A percentile compares a stretch with the other conserved stretches of the same genome.
These are phyloP conservation scores for Philopotamus ludificatus DNA, from an alignment of 1,140 invertebrate genomes.

Conservation along the genomic window DNA sequence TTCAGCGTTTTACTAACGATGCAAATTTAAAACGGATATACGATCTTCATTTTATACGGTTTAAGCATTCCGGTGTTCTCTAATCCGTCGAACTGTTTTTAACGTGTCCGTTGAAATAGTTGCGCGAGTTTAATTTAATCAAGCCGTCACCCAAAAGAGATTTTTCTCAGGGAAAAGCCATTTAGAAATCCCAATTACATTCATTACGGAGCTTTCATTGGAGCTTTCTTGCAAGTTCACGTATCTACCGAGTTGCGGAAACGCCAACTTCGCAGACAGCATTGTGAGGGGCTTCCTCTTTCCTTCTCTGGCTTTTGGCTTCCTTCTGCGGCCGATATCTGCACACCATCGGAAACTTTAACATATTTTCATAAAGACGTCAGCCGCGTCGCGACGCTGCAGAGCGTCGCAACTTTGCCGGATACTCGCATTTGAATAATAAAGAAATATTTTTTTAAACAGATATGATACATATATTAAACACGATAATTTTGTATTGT, in stretches of 20 bases:
- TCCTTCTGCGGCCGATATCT: constrained; percentile 4
- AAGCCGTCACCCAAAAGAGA: background rate
- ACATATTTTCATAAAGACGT: constrained; percentile 24
- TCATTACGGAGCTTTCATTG: constrained; percentile 3
- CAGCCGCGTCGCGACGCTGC: constrained; percentile 1
- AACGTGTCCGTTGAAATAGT: background rate
- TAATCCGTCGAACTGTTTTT: background rate
- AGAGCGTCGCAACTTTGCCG: constrained; percentile 12
- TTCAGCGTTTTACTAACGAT: background rate
- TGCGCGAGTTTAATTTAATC: background rate
- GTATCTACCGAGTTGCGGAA: constrained; percentile 1
- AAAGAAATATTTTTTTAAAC: too few species aligned
- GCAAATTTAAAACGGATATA: too few species aligned
- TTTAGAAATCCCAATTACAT: background rate
- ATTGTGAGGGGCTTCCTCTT: constrained; percentile 10
- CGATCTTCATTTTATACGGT: too few species aligned
- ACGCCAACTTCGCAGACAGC: constrained; percentile 23
- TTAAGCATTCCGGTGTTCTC: background rate
- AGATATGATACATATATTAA: too few species aligned
- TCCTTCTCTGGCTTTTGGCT: background rate
- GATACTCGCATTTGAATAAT: background rate
- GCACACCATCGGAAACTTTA: constrained; percentile 22
- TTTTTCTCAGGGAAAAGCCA: background rate
- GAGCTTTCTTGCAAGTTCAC: constrained; percentile 4
- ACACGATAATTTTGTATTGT: too few species aligned